Percentiles rank a stretch among this genome's conserved stretches.
Conservation (phyloP, 2,113 vertebrate species). For the Atractosteus spatula region DNA sequence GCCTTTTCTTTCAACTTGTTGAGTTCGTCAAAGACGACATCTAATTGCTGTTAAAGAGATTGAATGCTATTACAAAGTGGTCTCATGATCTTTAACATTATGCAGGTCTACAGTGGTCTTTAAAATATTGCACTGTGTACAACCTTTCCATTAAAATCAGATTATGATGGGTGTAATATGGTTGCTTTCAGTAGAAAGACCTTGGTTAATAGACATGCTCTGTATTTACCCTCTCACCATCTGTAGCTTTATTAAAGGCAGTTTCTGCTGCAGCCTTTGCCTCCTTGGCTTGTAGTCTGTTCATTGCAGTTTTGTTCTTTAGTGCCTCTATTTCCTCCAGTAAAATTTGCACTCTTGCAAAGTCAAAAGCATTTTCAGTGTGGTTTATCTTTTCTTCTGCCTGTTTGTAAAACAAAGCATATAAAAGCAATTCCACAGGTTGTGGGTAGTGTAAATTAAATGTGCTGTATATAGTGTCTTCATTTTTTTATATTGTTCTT, state of each 20-base stretch:
- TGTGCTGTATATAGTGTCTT: too few relatives aligned
- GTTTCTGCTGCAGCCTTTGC: conserved; percentile 50
- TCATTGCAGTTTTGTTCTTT: conserved; percentile 60
- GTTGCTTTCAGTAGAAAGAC: too few relatives aligned
- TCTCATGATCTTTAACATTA: too few relatives aligned
- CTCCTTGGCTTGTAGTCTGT: conserved; percentile 41
- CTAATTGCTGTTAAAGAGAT: conserved; percentile 63
- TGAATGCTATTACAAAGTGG: too few relatives aligned
- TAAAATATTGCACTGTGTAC: too few relatives aligned
- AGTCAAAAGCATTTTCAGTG: conserved; percentile 43
- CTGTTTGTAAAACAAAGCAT: conserved; percentile 51
- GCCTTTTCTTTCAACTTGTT: conserved; percentile 58
- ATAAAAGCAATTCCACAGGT: too few relatives aligned
- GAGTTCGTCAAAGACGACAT: conserved; percentile 56
- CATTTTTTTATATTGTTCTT: too few relatives aligned
- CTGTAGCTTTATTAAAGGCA: conserved; percentile 37
- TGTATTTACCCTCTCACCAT: conserved; percentile 45
- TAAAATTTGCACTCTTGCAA: conserved; percentile 44
- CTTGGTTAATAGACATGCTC: background rate
- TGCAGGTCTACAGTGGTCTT: too few relatives aligned
- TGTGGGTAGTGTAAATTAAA: too few relatives aligned
- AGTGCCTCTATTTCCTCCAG: conserved; percentile 51
- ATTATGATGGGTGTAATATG: too few relatives aligned
- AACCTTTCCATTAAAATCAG: too few relatives aligned
- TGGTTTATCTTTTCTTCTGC: conserved; percentile 52